Evolutionary conservation across 2,888 invertebrate species (phyloP).

Genomic region (Leucozona laternaria): DNA sequence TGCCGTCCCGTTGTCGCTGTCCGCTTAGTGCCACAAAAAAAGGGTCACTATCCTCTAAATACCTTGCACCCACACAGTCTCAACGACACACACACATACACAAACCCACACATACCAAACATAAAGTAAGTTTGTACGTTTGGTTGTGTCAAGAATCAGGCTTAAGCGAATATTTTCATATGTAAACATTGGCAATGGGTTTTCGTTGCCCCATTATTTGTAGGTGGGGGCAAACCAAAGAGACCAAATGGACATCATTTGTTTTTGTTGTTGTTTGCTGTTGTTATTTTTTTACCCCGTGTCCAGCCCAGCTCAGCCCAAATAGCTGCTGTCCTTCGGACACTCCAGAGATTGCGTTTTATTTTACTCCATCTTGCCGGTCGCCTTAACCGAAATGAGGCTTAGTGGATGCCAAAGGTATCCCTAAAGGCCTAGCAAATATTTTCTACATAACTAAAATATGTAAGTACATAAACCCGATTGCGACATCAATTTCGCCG

Average conservation of each 20-base stretch:
- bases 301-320: background rate
- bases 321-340: conserved; percentile 60
- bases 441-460: conserved; percentile 73
- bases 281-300: conserved; percentile 37
- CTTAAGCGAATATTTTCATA: conserved; percentile 74
- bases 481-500: conserved; percentile 75
- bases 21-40: conserved; percentile 72
- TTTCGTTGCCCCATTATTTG: conserved; percentile 55
- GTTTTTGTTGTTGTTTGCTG: conserved; percentile 37
- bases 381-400: conserved; percentile 67
- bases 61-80: conserved; percentile 47
- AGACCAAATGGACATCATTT: conserved; percentile 70
- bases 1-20: conserved; percentile 33
- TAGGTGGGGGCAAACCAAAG: background rate
- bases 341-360: conserved; percentile 74
- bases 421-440: conserved; percentile 74
- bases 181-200: conserved; percentile 70
- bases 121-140: conserved; percentile 5
- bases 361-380: conserved; percentile 74
- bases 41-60: conserved; percentile 75
- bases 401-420: conserved; percentile 72
- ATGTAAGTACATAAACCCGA: conserved; percentile 76
- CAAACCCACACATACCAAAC: background rate
- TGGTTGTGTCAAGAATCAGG: conserved; percentile 61
- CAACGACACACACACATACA: conserved; percentile 23